These are phyloP conservation scores for Stichodactyla helianthus DNA, from an alignment of 64 coral and sea anemone species.

Conservation along the genomic window DNA sequence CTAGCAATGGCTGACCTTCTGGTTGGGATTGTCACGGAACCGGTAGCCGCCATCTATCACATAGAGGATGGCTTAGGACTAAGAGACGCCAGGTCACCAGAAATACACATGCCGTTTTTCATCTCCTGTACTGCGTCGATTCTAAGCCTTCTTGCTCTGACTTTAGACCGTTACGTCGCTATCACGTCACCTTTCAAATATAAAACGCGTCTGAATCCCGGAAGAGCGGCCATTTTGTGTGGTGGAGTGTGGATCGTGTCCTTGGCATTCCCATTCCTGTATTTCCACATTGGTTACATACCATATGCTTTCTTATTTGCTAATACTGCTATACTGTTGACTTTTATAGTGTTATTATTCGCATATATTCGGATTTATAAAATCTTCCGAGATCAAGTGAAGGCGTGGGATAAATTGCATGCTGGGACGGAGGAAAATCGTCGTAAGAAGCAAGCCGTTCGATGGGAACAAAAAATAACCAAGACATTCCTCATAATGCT, in stretches of 20 bases:
- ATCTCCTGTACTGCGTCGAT: constrained; percentile 90
- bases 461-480: constrained; percentile 76
- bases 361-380: constrained; percentile 81
- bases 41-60: constrained; percentile 61
- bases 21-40: constrained; percentile 86
- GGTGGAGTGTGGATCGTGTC: constrained; percentile 59
- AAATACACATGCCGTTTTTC: constrained; percentile 89
- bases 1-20: constrained; percentile 86
- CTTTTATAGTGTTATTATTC: constrained; percentile 68
- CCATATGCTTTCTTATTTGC: constrained; percentile 78
- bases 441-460: constrained; percentile 50
- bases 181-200: constrained; percentile 75
- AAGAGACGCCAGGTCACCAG: constrained; percentile 18
- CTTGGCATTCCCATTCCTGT: constrained; percentile 68
- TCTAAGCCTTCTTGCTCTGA: constrained; percentile 74
- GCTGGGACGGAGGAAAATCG: constrained; percentile 60
- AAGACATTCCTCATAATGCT: constrained; percentile 89
- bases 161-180: constrained; percentile 77
- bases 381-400: constrained; percentile 73
- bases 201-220: constrained; percentile 52
- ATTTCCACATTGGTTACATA: constrained; percentile 74
- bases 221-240: constrained; percentile 56
- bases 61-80: constrained; percentile 70
- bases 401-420: constrained; percentile 70
- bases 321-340: constrained; percentile 77